Evolutionary conservation across 1,140 invertebrate genomes (phyloP), one percentile per base, ranked within the genome.

Genomic region (Meloidogyne exigua): DNA sequence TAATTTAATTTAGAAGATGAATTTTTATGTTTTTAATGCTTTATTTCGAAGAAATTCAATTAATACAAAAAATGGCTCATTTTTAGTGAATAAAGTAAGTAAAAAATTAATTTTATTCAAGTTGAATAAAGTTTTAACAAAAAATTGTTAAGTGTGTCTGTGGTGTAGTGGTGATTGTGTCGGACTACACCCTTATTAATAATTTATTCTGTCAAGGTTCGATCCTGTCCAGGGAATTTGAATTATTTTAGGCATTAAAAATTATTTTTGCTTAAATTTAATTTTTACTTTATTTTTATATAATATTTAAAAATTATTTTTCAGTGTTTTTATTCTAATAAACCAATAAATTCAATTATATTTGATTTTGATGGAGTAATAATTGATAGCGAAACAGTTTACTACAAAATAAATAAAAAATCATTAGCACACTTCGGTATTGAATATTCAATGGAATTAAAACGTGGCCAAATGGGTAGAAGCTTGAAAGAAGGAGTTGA

Each of bases 391-490:
- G 49, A 57, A 57, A 57, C 49, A 7, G 9, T 57, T n/a, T 57
- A 57, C 18, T n/a, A 57, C 18, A 57, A n/a, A 57, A 57, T 57
- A n/a, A 57, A 57, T 21, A n/a, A 57, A 57, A 57, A 57, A n/a
- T n/a, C 49, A 57, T 57, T 57, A 57, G 18, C 49, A n/a, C 49
- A 57, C 21, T 57, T 57, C 10, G 49, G 49, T n/a, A 21, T 57
- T 57, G n/a, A 57, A n/a, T 57, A 57, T 57, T 57, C 49, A n/a
- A n/a, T n/a, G 18, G 49, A 57, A 57, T 57, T 57, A n/a, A 57
- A 57, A 57, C 49, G 18, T 57, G 49, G 49, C 7, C 49, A 57
- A n/a, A 57, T 57, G 49, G 49, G 49, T 7, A 57, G 49, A n/a
- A 57, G 21, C n/a, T 57, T 57, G n/a, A 57, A 9, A n/a, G 49